Base-by-base conservation (phyloP, 1,140 invertebrate genomes). In the Chionoecetes opilio region DNA sequence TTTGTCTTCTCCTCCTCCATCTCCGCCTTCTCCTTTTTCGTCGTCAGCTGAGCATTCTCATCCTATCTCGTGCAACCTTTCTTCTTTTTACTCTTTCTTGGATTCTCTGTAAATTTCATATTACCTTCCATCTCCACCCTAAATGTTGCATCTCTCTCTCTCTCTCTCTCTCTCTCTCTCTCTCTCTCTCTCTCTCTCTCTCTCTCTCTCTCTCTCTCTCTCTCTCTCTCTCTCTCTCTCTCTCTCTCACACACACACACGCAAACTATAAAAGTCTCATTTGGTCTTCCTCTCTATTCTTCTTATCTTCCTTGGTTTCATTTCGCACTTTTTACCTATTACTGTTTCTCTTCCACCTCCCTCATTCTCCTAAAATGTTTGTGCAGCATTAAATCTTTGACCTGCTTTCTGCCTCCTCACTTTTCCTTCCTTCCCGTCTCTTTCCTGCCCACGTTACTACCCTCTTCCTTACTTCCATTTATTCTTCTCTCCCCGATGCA, bases 211-310 rank as follows among this genome's bases (percentile, higher is more conserved):
- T 87, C 85, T 34, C 34, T 34, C 82, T 85, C 82, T 85, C 82
- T 85, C 82, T 85, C 82, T 85, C 82, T 85, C 82, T 85, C 82
- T 85, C 82, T 85, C 82, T 85, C 82, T 14, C 63, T 75, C 63
- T 75, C 63, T 75, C 63, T 75, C 63, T 75, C 63, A 14, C 63
- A 14, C 63, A 14, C 63, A 14, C 63, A 14, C 63, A 75, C 63
- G n/a, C 11, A 75, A 14, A 75, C 63, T 14, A 11, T 75, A 11
- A 11, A 11, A n/a, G 11, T 75, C 11, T 75, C n/a, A 14, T n/a
- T n/a, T n/a, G n/a, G n/a, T n/a, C n/a, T n/a, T n/a, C n/a, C n/a
- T n/a, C n/a, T n/a, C n/a, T n/a, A n/a, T n/a, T n/a, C n/a, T n/a
- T n/a, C n/a, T n/a, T n/a, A n/a, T n/a, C n/a, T n/a, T n/a, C n/a